A percentile compares a stretch with the other conserved stretches of the same genome.
phyloP scores from a whole-genome alignment of 2,113 vertebrate species.

The Lycaon pictus region DNA sequence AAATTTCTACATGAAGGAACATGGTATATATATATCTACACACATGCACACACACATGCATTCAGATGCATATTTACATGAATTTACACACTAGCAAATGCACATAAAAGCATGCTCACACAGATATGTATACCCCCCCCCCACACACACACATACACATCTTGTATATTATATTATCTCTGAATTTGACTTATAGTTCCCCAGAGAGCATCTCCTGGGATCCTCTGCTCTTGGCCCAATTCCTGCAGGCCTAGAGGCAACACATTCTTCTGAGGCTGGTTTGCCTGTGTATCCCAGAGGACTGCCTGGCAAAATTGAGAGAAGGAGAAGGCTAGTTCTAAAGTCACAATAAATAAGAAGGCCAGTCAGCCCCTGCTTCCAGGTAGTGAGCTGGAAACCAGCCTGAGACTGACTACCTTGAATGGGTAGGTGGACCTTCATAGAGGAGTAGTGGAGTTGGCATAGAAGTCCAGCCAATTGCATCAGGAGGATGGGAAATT shows the following conservation, averaged over 20 bases:
- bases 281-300: background rate
- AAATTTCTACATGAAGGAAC: background rate
- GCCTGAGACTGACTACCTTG: background rate
- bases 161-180: background rate
- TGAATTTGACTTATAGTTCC: background rate
- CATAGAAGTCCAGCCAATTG: background rate
- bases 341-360: background rate
- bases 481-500: background rate
- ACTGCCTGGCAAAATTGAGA: background rate
- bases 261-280: background rate
- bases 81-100: background rate
- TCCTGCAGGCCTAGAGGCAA: background rate
- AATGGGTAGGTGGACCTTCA: background rate
- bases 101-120: background rate
- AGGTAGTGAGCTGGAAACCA: background rate
- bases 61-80: background rate
- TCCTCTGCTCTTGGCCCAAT: background rate
- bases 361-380: background rate
- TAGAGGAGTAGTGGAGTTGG: background rate
- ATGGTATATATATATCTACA: background rate
- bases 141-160: background rate
- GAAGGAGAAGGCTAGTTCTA: background rate
- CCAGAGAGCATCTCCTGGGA: background rate
- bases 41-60: background rate
- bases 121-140: background rate